Base-by-base conservation (phyloP, 2,888 invertebrate genomes). In the Lasius fuliginosus region DNA sequence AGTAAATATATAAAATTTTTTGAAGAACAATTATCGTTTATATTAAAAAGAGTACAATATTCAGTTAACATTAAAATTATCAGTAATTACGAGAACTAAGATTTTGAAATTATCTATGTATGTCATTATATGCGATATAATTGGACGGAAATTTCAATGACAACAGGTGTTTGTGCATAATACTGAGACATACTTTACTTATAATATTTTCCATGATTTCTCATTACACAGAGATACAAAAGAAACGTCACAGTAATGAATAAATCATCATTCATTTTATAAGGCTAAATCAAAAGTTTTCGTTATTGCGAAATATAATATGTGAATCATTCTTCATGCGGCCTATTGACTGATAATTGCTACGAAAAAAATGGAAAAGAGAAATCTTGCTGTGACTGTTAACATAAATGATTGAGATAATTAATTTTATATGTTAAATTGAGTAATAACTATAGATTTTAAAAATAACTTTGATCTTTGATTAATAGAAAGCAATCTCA, bases 401-500 rank as follows among this genome's bases (percentile, higher is more conserved):
- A 8, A 1, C 12, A n/a, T 68, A 42, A 67, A 42, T 69, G 30
- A 71, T 18, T 65, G 27, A 36, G 18, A 18, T 18, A 18, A 36
- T 42, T 36, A 42, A 33, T 53, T 53, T n/a, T n/a, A 40, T 12
- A 36, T 1, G 1, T 40, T 42, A 3, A 56, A 58, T 69, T 58
- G 9, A 53, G 0, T 64, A 9, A n/a, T 42, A 15, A 36, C 40
- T 12, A 27, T 15, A 67, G 18, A 68, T 68, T 2, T 23, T 11
- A 2, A 42, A 30, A 40, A 42, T 15, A 15, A 11, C 5, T 42
- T 33, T 64, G 1, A 42, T 68, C 15, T 62, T 71, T 77, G 18
- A 30, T 15, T 18, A 5, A 83, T 88, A 97, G 96, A 97, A 97
- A 95, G 96, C 96, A 0, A 97, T 97, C 83, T 95, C 95, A 11